Base-by-base conservation (phyloP, 1,140 invertebrate genomes). In the Bombus waltoni region DNA sequence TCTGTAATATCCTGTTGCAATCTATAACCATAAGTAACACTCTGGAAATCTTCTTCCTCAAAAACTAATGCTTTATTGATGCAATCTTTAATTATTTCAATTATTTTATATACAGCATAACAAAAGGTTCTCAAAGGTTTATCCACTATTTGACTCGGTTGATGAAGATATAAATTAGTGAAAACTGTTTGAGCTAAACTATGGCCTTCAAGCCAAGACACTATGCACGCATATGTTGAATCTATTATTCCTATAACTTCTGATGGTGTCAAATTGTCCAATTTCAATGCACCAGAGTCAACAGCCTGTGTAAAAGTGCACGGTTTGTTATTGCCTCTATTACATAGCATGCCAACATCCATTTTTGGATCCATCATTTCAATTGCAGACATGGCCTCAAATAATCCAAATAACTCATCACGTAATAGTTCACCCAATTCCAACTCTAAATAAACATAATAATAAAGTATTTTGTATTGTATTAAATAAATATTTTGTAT, bases 351-450 rank as follows among this genome's bases (percentile, higher is more conserved):
- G 40, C 99, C 99, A 68, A 98, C 98, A 96, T 99, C 99, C 99
- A 99, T 99, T 96, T 99, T 99, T 2, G 99, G 98, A 95, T 99
- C 99, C 99, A 99, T 99, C 98, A 99, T 99, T 95, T 99, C 99
- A 93, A 99, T 99, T 1, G 99, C 99, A 18, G 98, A 99, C 99
- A 99, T 99, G 0, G 99, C 99, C 95, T 99, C 99, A 96, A 99
- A 99, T 35, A 99, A 95, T 1, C 98, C 98, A 96, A 99, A 99
- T 35, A 98, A 94, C 77, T 98, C 97, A 96, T 99, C 98, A 93
- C 99, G 98, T 25, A 99, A 94, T 22, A 99, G 94, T 95, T 99
- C 98, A 32, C 98, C 98, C 66, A 99, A 95, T 90, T 98, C 96
- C 65, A 99, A 94, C 92, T 98, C 98, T 98, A 88, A 57, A 92